These are phyloP conservation scores for Melanostigma gelatinosum DNA, from an alignment of 2,113 vertebrate species.

Conservation along the genomic window DNA sequence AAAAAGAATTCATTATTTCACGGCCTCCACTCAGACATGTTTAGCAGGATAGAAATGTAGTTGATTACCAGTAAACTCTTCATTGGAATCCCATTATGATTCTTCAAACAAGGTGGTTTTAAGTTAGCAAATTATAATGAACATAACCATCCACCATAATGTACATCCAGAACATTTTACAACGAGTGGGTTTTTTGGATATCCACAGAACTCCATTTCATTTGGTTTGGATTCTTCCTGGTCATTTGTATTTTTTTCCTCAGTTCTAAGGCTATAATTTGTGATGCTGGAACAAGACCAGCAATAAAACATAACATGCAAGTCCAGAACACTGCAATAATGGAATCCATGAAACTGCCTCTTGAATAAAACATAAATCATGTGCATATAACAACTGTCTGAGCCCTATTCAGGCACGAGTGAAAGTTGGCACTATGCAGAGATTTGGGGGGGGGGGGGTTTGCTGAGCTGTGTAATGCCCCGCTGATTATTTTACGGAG, in stretches of 20 bases:
- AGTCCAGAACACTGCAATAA: background rate
- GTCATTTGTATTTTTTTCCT: background rate
- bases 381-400: constrained; percentile 20
- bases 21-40: background rate
- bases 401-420: constrained; percentile 42
- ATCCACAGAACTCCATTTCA: background rate
- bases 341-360: background rate
- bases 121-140: background rate
- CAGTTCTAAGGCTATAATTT: background rate
- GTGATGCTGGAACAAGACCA: constrained; percentile 1
- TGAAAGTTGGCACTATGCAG: constrained; percentile 38
- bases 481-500: constrained; percentile 59
- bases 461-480: constrained; percentile 47
- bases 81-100: background rate
- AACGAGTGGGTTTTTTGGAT: background rate
- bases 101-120: background rate
- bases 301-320: constrained; percentile 11
- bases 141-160: no score
- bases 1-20: background rate
- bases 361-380: constrained; percentile 47
- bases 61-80: background rate
- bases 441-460: constrained; percentile 28
- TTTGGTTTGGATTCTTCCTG: background rate
- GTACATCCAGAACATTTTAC: background rate
- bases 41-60: background rate